Conservation (phyloP, 1,140 invertebrate genomes). For the Chironomus tepperi region DNA sequence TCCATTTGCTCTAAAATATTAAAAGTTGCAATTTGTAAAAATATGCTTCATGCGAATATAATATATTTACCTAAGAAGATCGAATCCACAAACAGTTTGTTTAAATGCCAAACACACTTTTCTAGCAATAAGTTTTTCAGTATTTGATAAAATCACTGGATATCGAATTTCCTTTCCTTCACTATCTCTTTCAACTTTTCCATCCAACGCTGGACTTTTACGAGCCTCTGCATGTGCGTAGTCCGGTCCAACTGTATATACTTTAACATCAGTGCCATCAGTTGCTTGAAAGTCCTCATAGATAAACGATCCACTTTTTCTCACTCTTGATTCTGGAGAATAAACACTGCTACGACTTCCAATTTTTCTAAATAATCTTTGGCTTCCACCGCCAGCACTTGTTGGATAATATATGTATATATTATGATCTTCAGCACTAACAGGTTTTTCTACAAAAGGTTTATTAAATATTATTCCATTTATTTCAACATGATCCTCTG, state of each 20-base stretch:
- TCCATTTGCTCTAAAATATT: conserved; percentile 76
- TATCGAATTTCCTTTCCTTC: conserved; percentile 99
- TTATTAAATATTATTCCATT: conserved; percentile 96
- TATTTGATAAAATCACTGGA: conserved; percentile 94
- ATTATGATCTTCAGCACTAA: conserved; percentile 37
- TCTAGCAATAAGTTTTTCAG: conserved; percentile 97
- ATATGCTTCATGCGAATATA: too few relatives aligned
- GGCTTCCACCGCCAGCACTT: conserved; percentile 94
- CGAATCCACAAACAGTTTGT: conserved; percentile 99
- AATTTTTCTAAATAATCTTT: conserved; percentile 95
- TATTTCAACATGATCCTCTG: conserved; percentile 97
- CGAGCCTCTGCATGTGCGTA: conserved; percentile 98
- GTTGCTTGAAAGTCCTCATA: conserved; percentile 99
- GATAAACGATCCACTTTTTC: conserved; percentile 96
- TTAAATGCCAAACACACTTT: conserved; percentile 98
- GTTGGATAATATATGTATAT: conserved; percentile 99
- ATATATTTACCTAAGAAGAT: conserved; percentile 68
- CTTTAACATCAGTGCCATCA: conserved; percentile 73
- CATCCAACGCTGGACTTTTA: conserved; percentile 95
- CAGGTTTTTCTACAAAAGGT: conserved; percentile 98
- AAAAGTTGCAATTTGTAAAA: too few relatives aligned
- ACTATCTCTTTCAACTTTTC: conserved; percentile 96
- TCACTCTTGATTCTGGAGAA: conserved; percentile 88
- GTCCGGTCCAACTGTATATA: conserved; percentile 75
- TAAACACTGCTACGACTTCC: conserved; percentile 97